A percentile compares a stretch with the other conserved stretches of the same genome.
These are phyloP conservation scores for Mimas tiliae DNA, from an alignment of 2,888 invertebrate genomes.

Conservation along the genomic window DNA sequence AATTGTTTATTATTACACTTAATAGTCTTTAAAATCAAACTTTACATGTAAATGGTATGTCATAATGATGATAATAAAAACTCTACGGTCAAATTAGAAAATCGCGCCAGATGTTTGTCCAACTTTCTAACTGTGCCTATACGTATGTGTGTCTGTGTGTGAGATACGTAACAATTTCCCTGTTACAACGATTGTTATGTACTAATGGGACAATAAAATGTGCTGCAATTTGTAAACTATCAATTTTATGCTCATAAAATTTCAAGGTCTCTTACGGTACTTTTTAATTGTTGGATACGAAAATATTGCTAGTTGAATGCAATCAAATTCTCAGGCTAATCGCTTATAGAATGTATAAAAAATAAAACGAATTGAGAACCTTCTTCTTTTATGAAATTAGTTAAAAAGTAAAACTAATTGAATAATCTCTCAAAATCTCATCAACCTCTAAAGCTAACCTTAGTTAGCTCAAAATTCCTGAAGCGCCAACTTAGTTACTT, in stretches of 20 bases:
- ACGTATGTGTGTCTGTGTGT: slow-evolving; percentile 43
- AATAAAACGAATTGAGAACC: too few relatives aligned
- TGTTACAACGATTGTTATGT: slow-evolving; percentile 66
- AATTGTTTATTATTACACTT: slow-evolving; percentile 7
- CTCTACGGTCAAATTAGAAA: slow-evolving; percentile 60
- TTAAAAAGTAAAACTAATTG: too few relatives aligned
- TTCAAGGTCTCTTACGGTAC: slow-evolving; percentile 21
- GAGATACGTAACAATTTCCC: slow-evolving; percentile 65
- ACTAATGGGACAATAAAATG: slow-evolving; percentile 37
- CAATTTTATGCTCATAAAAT: slow-evolving; percentile 19
- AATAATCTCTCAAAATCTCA: too few relatives aligned
- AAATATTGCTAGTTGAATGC: background rate
- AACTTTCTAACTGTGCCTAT: slow-evolving; percentile 64
- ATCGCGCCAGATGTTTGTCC: slow-evolving; percentile 69
- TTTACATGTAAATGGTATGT: slow-evolving; percentile 27
- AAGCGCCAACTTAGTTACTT: too few relatives aligned
- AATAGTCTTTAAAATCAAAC: slow-evolving; percentile 7
- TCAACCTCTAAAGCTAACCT: too few relatives aligned
- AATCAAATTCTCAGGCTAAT: background rate
- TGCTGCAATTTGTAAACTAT: slow-evolving; percentile 19
- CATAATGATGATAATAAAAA: slow-evolving; percentile 47
- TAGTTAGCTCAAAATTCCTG: too few relatives aligned
- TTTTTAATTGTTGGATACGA: background rate
- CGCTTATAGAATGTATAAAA: too few relatives aligned
- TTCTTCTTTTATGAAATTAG: too few relatives aligned